These are phyloP conservation scores for Botrylloides violaceus DNA, from an alignment of 23 tunicate genomes.

Conservation along the genomic window DNA sequence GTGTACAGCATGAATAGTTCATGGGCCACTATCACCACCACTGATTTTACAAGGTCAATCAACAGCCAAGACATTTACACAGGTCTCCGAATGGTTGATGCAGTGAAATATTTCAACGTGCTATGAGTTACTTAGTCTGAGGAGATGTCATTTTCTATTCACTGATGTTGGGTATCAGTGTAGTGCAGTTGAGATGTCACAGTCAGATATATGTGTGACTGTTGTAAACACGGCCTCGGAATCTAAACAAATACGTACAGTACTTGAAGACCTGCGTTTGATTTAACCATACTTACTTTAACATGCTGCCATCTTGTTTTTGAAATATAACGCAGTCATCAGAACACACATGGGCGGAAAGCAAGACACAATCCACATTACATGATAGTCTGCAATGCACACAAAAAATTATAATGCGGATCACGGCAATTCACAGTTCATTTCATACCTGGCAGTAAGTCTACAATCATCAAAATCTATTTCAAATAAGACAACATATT, in stretches of 20 bases:
- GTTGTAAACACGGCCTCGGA: no score
- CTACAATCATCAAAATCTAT: not conserved
- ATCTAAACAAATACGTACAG: no score
- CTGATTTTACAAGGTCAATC: not conserved
- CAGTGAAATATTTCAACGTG: no score
- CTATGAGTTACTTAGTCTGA: no score
- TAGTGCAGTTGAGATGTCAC: no score
- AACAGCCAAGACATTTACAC: no score
- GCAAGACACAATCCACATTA: not conserved
- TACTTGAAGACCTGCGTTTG: no score
- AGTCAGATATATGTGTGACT: no score
- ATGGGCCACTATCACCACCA: not conserved
- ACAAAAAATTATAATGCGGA: not conserved
- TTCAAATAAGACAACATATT: not conserved
- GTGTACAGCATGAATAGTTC: no score
- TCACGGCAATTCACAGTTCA: not conserved
- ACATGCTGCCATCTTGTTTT: not conserved
- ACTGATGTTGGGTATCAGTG: no score
- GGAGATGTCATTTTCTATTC: no score
- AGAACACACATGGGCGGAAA: not conserved
- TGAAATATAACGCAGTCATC: not conserved
- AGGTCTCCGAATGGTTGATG: no score
- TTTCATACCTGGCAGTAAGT: not conserved
- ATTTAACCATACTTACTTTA: slow-evolving; percentile 12
- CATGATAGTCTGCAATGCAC: not conserved